A percentile compares a stretch with the other conserved stretches of the same genome.
These are phyloP conservation scores for Pharmacophagus antenor DNA, from an alignment of 2,888 invertebrate species.

Conservation along the genomic window DNA sequence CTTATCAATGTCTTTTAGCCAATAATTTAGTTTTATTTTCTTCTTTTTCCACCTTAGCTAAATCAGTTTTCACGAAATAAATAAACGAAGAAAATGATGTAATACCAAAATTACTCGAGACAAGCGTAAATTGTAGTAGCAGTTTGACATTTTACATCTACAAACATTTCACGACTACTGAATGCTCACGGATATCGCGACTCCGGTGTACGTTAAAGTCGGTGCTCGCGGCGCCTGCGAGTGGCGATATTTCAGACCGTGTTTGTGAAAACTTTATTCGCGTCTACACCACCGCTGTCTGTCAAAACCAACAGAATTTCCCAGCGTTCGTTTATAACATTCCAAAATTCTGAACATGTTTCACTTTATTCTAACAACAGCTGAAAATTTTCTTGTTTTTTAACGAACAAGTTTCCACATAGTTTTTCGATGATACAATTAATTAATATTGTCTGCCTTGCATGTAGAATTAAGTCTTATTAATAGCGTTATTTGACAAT, in stretches of 20 bases:
- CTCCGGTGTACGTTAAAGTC: constrained; percentile 43
- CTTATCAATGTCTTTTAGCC: no score
- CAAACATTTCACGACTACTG: constrained; percentile 37
- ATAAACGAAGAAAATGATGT: constrained; percentile 6
- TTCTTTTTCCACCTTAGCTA: no score
- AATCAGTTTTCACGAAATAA: no score
- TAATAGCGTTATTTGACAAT: no score
- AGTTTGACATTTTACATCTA: constrained; percentile 36
- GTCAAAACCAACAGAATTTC: constrained; percentile 53
- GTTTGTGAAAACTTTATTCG: constrained; percentile 69
- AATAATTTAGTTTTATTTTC: not conserved
- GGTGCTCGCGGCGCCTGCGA: constrained; percentile 61
- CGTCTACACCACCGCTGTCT: constrained; percentile 56
- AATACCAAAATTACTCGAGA: constrained; percentile 24
- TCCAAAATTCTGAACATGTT: constrained; percentile 38
- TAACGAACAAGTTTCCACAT: not conserved
- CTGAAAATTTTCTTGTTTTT: constrained; percentile 8
- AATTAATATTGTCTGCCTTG: no score
- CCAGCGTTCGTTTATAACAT: constrained; percentile 43
- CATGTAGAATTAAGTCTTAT: no score
- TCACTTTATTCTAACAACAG: constrained; percentile 9
- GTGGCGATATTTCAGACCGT: constrained; percentile 61
- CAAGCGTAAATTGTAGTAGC: constrained; percentile 24
- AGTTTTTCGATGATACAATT: not conserved
- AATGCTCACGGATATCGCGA: constrained; percentile 39